Evolutionary conservation across 2,888 invertebrate species (phyloP).

Genomic region (Parnassius glacialis): DNA sequence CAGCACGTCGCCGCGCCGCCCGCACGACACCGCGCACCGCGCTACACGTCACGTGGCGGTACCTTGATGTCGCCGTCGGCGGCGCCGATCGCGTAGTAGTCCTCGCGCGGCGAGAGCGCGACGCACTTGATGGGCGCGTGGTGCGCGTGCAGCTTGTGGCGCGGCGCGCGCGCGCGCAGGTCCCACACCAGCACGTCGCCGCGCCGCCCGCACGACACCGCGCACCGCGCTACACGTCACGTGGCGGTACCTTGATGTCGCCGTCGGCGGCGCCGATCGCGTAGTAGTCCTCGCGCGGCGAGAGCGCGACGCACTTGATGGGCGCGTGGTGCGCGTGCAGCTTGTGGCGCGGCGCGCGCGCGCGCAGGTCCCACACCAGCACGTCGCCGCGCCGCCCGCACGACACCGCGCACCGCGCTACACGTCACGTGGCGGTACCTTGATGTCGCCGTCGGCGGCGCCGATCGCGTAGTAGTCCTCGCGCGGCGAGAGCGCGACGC

Average conservation of each 20-base stretch:
- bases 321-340: slow-evolving; percentile 94
- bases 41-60: slow-evolving; percentile 47
- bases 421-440: slow-evolving; percentile 76
- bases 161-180: slow-evolving; percentile 92
- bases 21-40: slow-evolving; percentile 95
- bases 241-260: slow-evolving; percentile 88
- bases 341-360: slow-evolving; percentile 91
- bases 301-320: slow-evolving; percentile 96
- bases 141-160: slow-evolving; percentile 92
- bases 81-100: slow-evolving; percentile 97
- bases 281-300: slow-evolving; percentile 97
- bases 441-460: slow-evolving; percentile 95
- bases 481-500: slow-evolving; percentile 95
- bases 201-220: slow-evolving; percentile 97
- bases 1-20: slow-evolving; percentile 97
- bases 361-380: slow-evolving; percentile 96
- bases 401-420: slow-evolving; percentile 91
- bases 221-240: slow-evolving; percentile 83
- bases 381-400: slow-evolving; percentile 98
- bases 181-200: slow-evolving; percentile 98
- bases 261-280: slow-evolving; percentile 97
- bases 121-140: slow-evolving; percentile 97
- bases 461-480: slow-evolving; percentile 99
- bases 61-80: slow-evolving; percentile 96
- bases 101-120: slow-evolving; percentile 96